A percentile compares a stretch with the other conserved stretches of the same genome.
phyloP scores from a whole-genome alignment of 2,888 invertebrate species.

The Cataglyphis rosenhaueri region DNA sequence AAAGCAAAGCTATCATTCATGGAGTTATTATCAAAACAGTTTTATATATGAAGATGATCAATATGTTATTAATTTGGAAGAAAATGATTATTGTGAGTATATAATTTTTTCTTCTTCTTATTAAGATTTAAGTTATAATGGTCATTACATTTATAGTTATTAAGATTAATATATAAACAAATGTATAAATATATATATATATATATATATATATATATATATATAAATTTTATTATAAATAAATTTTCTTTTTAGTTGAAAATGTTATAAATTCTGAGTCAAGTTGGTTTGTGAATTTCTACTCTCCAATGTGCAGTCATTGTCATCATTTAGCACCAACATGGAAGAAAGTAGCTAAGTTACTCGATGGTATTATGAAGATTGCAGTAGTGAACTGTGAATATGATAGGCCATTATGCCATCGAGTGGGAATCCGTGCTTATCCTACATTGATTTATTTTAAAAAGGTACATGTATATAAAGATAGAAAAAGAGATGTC shows the following conservation, averaged over 20 bases:
- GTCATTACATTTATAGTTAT: background rate
- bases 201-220: background rate
- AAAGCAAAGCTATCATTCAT: slow-evolving; percentile 91
- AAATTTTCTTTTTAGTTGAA: slow-evolving; percentile 81
- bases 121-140: background rate
- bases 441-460: slow-evolving; percentile 93
- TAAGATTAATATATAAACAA: slow-evolving; percentile 1
- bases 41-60: slow-evolving; percentile 95
- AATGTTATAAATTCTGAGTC: slow-evolving; percentile 87
- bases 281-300: slow-evolving; percentile 95
- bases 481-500: background rate
- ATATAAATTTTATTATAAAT: background rate
- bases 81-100: slow-evolving; percentile 91
- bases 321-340: slow-evolving; percentile 93
- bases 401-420: slow-evolving; percentile 93
- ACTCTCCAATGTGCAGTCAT: slow-evolving; percentile 94
- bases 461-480: slow-evolving; percentile 85
- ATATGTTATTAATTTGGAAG: slow-evolving; percentile 91
- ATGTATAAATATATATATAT: background rate
- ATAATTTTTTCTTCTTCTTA: background rate
- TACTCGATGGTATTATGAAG: slow-evolving; percentile 91
- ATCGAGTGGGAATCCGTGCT: slow-evolving; percentile 90
- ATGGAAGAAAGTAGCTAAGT: slow-evolving; percentile 92
- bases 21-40: slow-evolving; percentile 92
- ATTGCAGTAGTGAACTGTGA: slow-evolving; percentile 95